phyloP scores from a whole-genome alignment of 2,797 vertebrate genomes.

The Chrysocyon brachyurus region DNA sequence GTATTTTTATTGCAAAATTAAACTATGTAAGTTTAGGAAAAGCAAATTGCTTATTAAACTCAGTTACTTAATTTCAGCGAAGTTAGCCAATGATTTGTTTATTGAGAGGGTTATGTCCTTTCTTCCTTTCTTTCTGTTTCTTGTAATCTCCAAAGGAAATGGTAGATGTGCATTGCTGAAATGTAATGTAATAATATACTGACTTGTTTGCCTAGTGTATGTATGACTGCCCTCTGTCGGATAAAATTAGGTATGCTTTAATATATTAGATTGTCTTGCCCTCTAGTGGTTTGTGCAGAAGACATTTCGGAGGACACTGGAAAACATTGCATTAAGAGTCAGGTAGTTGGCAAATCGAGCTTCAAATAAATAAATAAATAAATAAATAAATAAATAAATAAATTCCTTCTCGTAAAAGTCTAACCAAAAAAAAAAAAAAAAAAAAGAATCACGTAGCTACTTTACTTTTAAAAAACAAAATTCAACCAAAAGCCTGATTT shows the following conservation, averaged over 20 bases:
- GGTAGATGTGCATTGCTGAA: not conserved
- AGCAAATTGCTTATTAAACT: constrained; percentile 53
- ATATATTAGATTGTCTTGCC: constrained; percentile 67
- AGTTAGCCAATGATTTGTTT: constrained; percentile 51
- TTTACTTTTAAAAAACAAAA: constrained; percentile 10
- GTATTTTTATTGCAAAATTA: constrained; percentile 63
- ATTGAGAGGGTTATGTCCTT: not conserved
- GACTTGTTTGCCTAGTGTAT: constrained; percentile 11
- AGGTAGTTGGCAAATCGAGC: too few relatives aligned
- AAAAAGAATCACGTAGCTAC: not conserved
- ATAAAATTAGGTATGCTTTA: constrained; percentile 35
- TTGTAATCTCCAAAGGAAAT: not conserved
- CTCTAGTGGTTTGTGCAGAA: constrained; percentile 64
- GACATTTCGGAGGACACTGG: not conserved
- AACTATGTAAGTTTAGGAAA: constrained; percentile 62
- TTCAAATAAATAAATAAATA: too few relatives aligned
- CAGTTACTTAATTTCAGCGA: constrained; percentile 57
- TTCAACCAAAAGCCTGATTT: not conserved
- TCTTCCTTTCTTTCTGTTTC: not conserved
- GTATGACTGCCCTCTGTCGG: constrained; percentile 74
- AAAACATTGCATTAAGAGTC: not conserved
- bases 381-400: too few relatives aligned
- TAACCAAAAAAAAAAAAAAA: too few relatives aligned
- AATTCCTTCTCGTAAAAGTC: too few relatives aligned
- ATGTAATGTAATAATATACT: not conserved